Conservation (phyloP, 1,140 invertebrate species). For the Monomorium pharaonis region DNA sequence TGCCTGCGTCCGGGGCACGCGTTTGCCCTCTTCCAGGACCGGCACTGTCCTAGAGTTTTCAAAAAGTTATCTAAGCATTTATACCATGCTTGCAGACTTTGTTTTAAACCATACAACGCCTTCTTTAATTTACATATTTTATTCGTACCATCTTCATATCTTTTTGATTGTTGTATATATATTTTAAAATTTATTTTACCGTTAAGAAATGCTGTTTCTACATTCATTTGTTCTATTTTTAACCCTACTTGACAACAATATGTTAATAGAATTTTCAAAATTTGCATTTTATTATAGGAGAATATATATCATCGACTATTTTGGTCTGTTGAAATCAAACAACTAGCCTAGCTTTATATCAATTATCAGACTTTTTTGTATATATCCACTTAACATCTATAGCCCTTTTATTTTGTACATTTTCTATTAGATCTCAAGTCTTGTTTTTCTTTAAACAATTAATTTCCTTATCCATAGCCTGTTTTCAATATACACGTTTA, state of each 20-base stretch:
- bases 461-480: neutral
- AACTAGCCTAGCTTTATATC: neutral
- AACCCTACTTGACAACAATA: neutral
- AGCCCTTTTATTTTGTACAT: too few relatives aligned
- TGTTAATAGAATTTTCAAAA: too few relatives aligned
- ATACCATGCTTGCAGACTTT: too few relatives aligned
- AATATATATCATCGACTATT: neutral
- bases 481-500: neutral
- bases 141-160: too few relatives aligned
- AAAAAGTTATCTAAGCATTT: too few relatives aligned
- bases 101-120: too few relatives aligned
- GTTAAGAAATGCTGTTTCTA: neutral
- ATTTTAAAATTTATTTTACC: neutral
- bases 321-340: conserved; percentile 15
- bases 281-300: too few relatives aligned
- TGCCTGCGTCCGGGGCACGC: too few relatives aligned
- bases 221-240: neutral
- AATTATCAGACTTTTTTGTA: neutral
- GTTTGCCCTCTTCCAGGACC: too few relatives aligned
- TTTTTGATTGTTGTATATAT: too few relatives aligned
- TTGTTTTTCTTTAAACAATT: neutral
- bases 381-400: neutral
- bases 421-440: neutral
- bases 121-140: too few relatives aligned
- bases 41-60: too few relatives aligned